Percentiles rank a stretch among this genome's conserved stretches.
phyloP scores from a whole-genome alignment of 2,888 invertebrate species.

The Arctia plantaginis region DNA sequence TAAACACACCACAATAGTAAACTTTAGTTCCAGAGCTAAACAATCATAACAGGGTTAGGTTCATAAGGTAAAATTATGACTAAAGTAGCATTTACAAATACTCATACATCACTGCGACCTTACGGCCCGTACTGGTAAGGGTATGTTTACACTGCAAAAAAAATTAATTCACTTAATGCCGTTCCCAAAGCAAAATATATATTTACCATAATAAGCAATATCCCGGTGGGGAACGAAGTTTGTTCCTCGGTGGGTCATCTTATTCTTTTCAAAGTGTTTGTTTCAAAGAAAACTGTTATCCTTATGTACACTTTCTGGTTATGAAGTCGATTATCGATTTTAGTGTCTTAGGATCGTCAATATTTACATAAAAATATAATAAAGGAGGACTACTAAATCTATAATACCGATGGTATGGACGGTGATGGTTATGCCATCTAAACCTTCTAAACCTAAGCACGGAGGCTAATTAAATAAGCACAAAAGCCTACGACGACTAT shows the following conservation, averaged over 20 bases:
- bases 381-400: too few relatives aligned
- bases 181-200: not conserved
- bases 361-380: too few relatives aligned
- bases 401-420: too few relatives aligned
- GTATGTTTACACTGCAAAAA: not conserved
- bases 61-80: slow-evolving; percentile 5
- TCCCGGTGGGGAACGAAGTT: not conserved
- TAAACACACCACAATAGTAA: slow-evolving; percentile 10
- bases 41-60: slow-evolving; percentile 7
- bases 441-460: too few relatives aligned
- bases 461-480: too few relatives aligned
- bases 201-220: not conserved
- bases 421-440: too few relatives aligned
- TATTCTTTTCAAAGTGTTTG: not conserved
- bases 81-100: slow-evolving; percentile 12
- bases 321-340: not conserved
- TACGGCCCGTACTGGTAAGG: not conserved
- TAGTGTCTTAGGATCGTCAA: not conserved
- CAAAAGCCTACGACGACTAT: too few relatives aligned
- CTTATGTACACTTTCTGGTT: too few relatives aligned
- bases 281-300: not conserved
- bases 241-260: not conserved
- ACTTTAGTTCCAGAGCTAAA: slow-evolving; percentile 14
- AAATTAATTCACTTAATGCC: too few relatives aligned
- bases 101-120: slow-evolving; percentile 4